A percentile compares a stretch with the other conserved stretches of the same genome.
Evolutionary conservation across 2,113 vertebrate species (phyloP).

Genomic region (Mus spicilegus): DNA sequence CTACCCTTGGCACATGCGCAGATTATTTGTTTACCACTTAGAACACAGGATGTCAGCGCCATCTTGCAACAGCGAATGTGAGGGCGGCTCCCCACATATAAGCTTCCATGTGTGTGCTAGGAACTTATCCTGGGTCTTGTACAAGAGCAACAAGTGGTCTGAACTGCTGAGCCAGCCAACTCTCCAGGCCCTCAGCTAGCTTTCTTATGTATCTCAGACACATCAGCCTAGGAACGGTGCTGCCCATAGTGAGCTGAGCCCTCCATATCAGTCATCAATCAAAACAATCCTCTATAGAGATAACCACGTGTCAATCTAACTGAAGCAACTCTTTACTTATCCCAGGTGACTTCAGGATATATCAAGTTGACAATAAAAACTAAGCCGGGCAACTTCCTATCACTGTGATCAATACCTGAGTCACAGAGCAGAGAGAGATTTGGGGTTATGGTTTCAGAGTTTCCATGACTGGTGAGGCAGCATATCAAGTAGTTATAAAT

Average conservation of each 20-base stretch:
- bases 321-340: not conserved
- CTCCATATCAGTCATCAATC: not conserved
- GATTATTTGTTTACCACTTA: too few species aligned
- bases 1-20: too few species aligned
- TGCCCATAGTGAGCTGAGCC: not conserved
- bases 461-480: not conserved
- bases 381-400: not conserved
- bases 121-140: not conserved
- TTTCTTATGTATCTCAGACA: not conserved
- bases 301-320: not conserved
- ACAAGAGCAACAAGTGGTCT: not conserved
- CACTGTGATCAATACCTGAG: not conserved
- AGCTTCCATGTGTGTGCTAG: not conserved
- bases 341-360: not conserved
- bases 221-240: not conserved
- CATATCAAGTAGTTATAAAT: not conserved
- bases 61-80: too few species aligned
- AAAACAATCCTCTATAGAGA: not conserved
- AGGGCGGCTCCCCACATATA: too few species aligned
- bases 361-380: not conserved
- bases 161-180: too few species aligned
- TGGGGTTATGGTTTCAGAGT: not conserved
- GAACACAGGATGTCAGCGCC: too few species aligned
- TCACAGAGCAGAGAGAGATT: not conserved
- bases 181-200: not conserved